phyloP scores from a whole-genome alignment of 2,888 invertebrate species.

The Dorcus hopei region DNA sequence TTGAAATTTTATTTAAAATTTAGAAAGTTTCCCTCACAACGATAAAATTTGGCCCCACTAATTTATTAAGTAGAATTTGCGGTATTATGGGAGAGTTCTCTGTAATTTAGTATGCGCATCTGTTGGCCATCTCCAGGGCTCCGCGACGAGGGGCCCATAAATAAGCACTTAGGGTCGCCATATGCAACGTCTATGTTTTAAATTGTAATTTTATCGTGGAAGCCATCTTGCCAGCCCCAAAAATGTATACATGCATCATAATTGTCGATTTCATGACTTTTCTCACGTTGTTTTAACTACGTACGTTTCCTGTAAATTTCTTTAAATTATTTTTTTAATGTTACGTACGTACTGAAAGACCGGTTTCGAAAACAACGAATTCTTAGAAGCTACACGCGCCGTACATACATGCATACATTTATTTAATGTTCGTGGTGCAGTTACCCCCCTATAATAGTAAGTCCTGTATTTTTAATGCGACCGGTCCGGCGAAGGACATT shows the following conservation, averaged over 20 bases:
- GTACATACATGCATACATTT: too few relatives aligned
- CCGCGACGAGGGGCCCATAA: slow-evolving; percentile 24
- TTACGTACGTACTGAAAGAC: too few relatives aligned
- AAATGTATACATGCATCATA: background rate
- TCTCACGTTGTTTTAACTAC: too few relatives aligned
- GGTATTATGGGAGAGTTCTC: background rate
- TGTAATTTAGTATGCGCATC: slow-evolving; percentile 12
- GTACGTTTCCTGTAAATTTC: too few relatives aligned
- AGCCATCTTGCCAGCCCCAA: slow-evolving; percentile 15
- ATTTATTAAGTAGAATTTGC: slow-evolving; percentile 9
- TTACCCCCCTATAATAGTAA: background rate
- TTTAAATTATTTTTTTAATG: too few relatives aligned
- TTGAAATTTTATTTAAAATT: too few relatives aligned
- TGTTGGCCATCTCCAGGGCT: slow-evolving; percentile 10
- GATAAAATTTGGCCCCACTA: background rate
- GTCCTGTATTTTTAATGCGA: slow-evolving; percentile 16
- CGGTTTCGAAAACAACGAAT: too few relatives aligned
- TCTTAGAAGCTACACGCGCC: too few relatives aligned
- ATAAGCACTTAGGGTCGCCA: slow-evolving; percentile 28
- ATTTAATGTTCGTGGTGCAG: too few relatives aligned
- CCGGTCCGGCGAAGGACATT: slow-evolving; percentile 19
- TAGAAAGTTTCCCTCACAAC: too few relatives aligned
- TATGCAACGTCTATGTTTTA: slow-evolving; percentile 27
- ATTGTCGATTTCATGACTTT: too few relatives aligned
- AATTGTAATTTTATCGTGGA: slow-evolving; percentile 30